Base-by-base conservation (phyloP, 1,140 invertebrate species). In the Pararge aegeria region DNA sequence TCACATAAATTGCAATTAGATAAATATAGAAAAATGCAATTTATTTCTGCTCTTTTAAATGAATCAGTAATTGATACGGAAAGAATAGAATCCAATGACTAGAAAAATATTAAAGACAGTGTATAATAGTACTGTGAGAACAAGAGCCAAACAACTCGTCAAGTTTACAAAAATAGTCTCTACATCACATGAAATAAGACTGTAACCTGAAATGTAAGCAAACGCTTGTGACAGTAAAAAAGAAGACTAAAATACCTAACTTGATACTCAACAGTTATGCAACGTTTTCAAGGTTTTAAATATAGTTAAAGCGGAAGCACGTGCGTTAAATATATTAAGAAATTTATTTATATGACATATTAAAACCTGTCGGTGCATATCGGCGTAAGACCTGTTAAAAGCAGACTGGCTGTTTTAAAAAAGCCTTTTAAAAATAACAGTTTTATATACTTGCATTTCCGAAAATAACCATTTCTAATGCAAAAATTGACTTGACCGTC, bases 401-500 rank as follows among this genome's bases (percentile, higher is more conserved):
- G 24, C 24, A 4, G 7, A 4, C 24, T 27, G 24, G 3, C 3
- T 27, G 24, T 7, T 24, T 24, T 24, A 24, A 24, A 24, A 4
- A 2, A 7, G 24, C 24, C 24, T 24, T 4, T 24, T 24, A 7
- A 7, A 4, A 24, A 24, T 24, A 24, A 7, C 3, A 24, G 24
- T 24, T 24, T 24, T 24, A 7, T 24, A 7, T 2, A 24, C 2
- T 24, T 24, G 34, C 34, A 42, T 15, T 42, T 15, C 38, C 15
- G 5, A 42, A 42, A 42, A 42, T 42, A 42, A 16, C 5, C 2
- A 7, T 16, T 7, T 42, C 1, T 16, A 18, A 18, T 16, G 54
- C 60, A 59, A 66, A 59, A 63, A 48, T 61, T 42, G 30, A 12
- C 30, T 10, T 9, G 15, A 42, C 5, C 13, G 54, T 21, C 20